Conservation (phyloP, 1,140 invertebrate genomes). For the Drosophila truncata region DNA sequence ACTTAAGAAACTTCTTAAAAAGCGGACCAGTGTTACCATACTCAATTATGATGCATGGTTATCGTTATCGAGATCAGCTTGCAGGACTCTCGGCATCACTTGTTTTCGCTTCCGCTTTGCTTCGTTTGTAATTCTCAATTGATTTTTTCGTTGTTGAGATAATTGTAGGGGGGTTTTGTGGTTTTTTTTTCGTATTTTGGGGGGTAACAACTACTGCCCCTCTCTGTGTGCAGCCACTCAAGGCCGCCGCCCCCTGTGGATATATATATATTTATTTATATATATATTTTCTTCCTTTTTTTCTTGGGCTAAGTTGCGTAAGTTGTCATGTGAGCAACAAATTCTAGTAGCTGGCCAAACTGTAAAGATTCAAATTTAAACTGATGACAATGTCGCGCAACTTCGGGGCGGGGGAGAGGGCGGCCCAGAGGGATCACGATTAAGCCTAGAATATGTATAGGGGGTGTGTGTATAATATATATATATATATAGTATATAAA, state of each 20-base stretch:
- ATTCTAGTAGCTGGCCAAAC: conserved; percentile 66
- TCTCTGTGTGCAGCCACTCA: background rate
- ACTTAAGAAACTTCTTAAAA: background rate
- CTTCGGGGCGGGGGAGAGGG: conserved; percentile 31
- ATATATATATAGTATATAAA: conserved; percentile 63
- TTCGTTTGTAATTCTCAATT: conserved; percentile 60
- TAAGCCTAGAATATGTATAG: conserved; percentile 56
- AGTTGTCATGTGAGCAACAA: conserved; percentile 77
- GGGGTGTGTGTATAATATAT: conserved; percentile 38
- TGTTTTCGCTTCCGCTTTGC: conserved; percentile 15
- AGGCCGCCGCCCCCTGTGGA: conserved; percentile 25
- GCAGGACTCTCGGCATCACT: conserved; percentile 41
- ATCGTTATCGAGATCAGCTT: background rate
- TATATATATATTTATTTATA: background rate
- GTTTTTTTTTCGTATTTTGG: background rate
- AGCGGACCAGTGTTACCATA: background rate
- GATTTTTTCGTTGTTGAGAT: conserved; percentile 76
- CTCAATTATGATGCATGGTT: background rate
- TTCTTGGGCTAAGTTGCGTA: conserved; percentile 14
- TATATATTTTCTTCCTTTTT: too few relatives aligned
- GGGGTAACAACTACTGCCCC: conserved; percentile 49
- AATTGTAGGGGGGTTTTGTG: background rate
- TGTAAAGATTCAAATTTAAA: conserved; percentile 77
- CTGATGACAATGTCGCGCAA: conserved; percentile 67
- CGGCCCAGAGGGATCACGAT: conserved; percentile 8